Base-by-base conservation (phyloP, 2,113 vertebrate genomes). In the Eptatretus burgeri region DNA sequence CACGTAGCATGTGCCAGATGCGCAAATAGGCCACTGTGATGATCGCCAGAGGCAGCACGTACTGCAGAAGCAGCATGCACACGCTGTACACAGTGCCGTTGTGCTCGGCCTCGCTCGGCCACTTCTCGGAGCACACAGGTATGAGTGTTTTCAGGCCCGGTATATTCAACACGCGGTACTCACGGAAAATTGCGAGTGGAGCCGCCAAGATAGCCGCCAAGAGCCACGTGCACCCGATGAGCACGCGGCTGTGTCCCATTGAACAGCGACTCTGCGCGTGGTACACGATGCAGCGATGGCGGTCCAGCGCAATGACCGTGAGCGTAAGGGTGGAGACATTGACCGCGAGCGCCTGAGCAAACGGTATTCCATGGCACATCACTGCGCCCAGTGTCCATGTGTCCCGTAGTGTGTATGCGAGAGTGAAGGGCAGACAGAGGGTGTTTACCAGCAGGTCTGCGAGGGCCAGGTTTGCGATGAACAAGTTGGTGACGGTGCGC, bases 311-410 rank as follows among this genome's bases (percentile, higher is more conserved):
- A 0, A 94, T 93, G n/a, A 91, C 78, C 11, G 79, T 93, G 68
- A 94, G 66, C 5, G 88, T 94, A 62, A 94, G 78, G 1, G 83
- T 89, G 20, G 88, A 94, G 14, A 94, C 88, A 0, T 91, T 84
- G 20, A 93, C 88, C 0, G 84, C 81, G 62, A 87, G 75, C 56
- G 78, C 85, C 69, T 93, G 88, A 66, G 85, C 81, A 5, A 78
- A 94, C 4, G 88, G 87, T 56, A 94, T 75, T 71, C 84, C 69
- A 72, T 84, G 85, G 69, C 88, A 95, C 51, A 93, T 67, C 16
- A 78, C 78, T 0, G 76, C 75, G 9, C 86, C 88, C 65, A 95
- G 82, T 41, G 78, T 86, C 88, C 87, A 95, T 66, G 85, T 80
- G 0, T 78, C 81, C 64, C 82, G 69, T 17, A 95, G 76, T 0